Evolutionary conservation across 1,140 invertebrate species (phyloP).

Genomic region (Pinna nobilis): DNA sequence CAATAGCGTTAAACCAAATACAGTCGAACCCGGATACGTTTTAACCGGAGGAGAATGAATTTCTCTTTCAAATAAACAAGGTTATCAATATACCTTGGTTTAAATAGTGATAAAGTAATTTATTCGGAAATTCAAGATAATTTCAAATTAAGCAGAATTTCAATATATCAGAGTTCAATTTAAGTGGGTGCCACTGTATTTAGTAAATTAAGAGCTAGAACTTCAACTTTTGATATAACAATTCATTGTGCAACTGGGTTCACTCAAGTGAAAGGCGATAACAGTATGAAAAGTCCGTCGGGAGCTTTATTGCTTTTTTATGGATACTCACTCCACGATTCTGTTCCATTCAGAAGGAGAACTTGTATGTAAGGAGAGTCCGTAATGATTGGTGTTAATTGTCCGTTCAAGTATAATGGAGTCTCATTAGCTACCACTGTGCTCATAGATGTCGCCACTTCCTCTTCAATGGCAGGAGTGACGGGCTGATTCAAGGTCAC

Average conservation of each 20-base stretch:
- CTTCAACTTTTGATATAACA: neutral
- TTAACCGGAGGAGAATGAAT: no score
- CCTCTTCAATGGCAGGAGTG: neutral
- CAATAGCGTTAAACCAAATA: no score
- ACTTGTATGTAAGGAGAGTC: conserved; percentile 25
- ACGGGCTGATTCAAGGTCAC: conserved; percentile 22
- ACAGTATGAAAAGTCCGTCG: no score
- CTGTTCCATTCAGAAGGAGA: conserved; percentile 6
- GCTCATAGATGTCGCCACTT: conserved; percentile 16
- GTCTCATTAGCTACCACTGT: neutral
- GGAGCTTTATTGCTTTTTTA: neutral
- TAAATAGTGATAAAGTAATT: neutral
- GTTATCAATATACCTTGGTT: no score
- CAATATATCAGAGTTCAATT: no score
- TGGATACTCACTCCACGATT: neutral
- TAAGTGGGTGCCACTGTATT: no score
- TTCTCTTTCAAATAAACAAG: no score
- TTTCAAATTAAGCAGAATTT: no score
- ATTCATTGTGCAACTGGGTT: neutral
- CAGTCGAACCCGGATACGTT: no score
- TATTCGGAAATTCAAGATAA: no score
- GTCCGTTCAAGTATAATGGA: neutral
- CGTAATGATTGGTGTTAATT: neutral
- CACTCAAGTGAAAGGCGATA: no score
- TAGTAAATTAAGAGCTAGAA: no score